Evolutionary conservation across 2,797 vertebrate genomes (phyloP).

Genomic region (Cossypha heuglini): DNA sequence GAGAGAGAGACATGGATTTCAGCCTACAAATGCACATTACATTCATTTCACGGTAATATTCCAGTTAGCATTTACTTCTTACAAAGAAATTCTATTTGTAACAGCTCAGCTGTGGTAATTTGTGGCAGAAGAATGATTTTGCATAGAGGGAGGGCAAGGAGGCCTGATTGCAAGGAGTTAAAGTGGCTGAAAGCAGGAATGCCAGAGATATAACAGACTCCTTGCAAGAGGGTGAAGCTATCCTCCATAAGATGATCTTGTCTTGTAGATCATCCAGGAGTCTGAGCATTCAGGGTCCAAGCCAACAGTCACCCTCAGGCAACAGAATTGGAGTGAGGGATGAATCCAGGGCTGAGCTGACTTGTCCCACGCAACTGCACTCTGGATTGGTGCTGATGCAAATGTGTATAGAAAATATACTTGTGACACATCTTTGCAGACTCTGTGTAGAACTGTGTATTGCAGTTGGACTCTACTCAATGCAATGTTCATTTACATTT

Average conservation of each 20-base stretch:
- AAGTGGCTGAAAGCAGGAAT: not conserved
- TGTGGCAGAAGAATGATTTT: not conserved
- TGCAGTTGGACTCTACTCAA: not conserved
- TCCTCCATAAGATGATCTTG: not conserved
- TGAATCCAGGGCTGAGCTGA: not conserved
- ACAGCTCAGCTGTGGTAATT: not conserved
- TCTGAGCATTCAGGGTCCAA: not conserved
- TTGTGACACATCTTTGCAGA: not conserved
- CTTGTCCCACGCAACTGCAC: not conserved
- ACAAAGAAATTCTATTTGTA: not conserved
- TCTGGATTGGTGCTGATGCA: not conserved
- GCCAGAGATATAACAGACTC: not conserved
- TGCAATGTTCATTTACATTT: not conserved
- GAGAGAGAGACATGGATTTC: not conserved
- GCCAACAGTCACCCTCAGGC: not conserved
- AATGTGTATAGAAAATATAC: not conserved
- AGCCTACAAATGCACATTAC: not conserved
- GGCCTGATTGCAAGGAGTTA: not conserved
- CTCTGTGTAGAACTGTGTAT: fast-evolving
- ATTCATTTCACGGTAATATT: not conserved
- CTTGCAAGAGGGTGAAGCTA: not conserved
- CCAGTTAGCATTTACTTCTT: not conserved
- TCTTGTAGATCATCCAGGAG: not conserved
- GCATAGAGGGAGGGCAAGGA: not conserved
- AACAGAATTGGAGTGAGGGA: not conserved